A percentile compares a stretch with the other conserved stretches of the same genome.
phyloP scores from a whole-genome alignment of 2,888 invertebrate genomes.

The Tyria jacobaeae region DNA sequence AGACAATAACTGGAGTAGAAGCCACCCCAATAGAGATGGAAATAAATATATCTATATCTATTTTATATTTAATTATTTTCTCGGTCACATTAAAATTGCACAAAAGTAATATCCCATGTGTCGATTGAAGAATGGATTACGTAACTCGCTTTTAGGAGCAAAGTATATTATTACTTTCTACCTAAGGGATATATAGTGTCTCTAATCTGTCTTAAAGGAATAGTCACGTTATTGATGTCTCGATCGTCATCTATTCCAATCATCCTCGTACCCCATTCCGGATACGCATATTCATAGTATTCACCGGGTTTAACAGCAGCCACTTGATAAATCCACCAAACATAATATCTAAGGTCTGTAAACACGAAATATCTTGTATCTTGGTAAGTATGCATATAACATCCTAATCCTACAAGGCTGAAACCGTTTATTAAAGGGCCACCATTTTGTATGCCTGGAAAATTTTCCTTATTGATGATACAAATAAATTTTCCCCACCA shows the following conservation, averaged over 20 bases:
- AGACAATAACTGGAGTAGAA: too few relatives aligned
- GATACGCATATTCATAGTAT: slow-evolving; percentile 73
- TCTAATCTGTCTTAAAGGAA: slow-evolving; percentile 27
- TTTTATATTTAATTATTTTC: too few relatives aligned
- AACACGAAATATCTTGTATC: slow-evolving; percentile 64
- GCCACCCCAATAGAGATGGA: too few relatives aligned
- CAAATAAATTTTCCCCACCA: slow-evolving; percentile 75
- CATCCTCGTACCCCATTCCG: slow-evolving; percentile 55
- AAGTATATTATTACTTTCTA: slow-evolving; percentile 15
- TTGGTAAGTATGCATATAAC: slow-evolving; percentile 71
- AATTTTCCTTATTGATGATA: slow-evolving; percentile 46
- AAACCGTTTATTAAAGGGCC: slow-evolving; percentile 47
- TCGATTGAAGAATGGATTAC: too few relatives aligned
- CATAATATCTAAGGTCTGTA: slow-evolving; percentile 70
- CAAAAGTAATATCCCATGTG: too few relatives aligned
- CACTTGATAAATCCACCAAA: slow-evolving; percentile 41
- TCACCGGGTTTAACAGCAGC: slow-evolving; percentile 47
- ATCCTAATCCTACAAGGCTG: slow-evolving; percentile 56
- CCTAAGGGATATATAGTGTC: slow-evolving; percentile 41
- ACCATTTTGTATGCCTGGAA: slow-evolving; percentile 63
- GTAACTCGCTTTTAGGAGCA: neutral
- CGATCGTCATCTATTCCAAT: slow-evolving; percentile 7
- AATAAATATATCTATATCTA: too few relatives aligned
- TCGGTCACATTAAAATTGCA: too few relatives aligned
- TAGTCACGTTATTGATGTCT: slow-evolving; percentile 18